These are phyloP conservation scores for Punctoribates punctum DNA, from an alignment of 2,888 invertebrate species.

Conservation along the genomic window DNA sequence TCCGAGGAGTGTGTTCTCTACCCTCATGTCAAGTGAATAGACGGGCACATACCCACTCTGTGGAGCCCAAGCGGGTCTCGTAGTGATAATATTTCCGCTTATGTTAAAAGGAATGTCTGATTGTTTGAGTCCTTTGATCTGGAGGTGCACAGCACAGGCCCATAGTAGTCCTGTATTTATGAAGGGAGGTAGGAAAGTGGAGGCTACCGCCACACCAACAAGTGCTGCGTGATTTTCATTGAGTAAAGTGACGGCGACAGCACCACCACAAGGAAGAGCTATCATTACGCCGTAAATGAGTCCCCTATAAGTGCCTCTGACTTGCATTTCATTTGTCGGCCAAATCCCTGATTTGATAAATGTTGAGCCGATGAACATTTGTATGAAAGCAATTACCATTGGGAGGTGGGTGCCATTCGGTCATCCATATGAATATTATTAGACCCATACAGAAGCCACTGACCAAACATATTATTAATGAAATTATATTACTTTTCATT, in stretches of 20 bases:
- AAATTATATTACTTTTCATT: conserved; percentile 64
- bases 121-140: conserved; percentile 37
- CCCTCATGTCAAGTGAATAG: conserved; percentile 69
- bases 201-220: conserved; percentile 43
- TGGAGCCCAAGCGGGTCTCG: conserved; percentile 40
- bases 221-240: conserved; percentile 42
- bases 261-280: conserved; percentile 41
- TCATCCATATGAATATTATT: conserved; percentile 40
- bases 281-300: conserved; percentile 41
- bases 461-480: conserved; percentile 63
- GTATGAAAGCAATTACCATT: conserved; percentile 2
- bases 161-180: conserved; percentile 41
- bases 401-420: conserved; percentile 42
- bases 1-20: conserved; percentile 72
- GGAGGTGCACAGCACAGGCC: conserved; percentile 37
- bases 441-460: conserved; percentile 52
- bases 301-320: conserved; percentile 31
- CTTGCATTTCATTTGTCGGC: conserved; percentile 43
- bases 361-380: not conserved
- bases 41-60: conserved; percentile 30
- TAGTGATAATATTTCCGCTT: not conserved
- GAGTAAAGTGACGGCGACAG: conserved; percentile 42
- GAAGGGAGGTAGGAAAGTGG: conserved; percentile 43
- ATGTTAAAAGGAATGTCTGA: conserved; percentile 5
- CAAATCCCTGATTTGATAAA: conserved; percentile 22